Percentiles rank a stretch among this genome's conserved stretches.
These are phyloP conservation scores for Pantelozetes paolii DNA, from an alignment of 2,888 invertebrate genomes.

Conservation along the genomic window DNA sequence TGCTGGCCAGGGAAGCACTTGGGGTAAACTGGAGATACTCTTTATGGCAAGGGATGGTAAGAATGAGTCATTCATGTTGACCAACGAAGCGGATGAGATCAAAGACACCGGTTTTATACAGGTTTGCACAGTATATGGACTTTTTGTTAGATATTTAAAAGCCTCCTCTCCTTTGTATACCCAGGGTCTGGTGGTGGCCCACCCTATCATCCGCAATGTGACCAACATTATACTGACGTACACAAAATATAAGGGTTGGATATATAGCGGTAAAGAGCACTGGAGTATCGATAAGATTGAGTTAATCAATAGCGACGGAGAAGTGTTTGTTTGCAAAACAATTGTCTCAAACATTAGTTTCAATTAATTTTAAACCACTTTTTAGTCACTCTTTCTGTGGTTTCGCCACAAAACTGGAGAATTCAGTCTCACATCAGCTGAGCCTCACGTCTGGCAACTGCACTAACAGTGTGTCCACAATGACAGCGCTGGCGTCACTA, in stretches of 20 bases:
- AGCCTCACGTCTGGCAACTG: slow-evolving; percentile 44
- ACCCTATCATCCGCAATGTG: slow-evolving; percentile 70
- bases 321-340: slow-evolving; percentile 57
- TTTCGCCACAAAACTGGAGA: slow-evolving; percentile 40
- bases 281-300: slow-evolving; percentile 78
- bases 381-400: slow-evolving; percentile 43
- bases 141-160: too few species aligned
- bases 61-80: slow-evolving; percentile 74
- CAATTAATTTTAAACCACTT: background rate
- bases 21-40: slow-evolving; percentile 69
- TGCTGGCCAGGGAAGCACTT: slow-evolving; percentile 67
- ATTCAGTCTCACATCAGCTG: slow-evolving; percentile 40
- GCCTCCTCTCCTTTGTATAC: too few species aligned
- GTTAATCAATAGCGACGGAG: slow-evolving; percentile 77
- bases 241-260: slow-evolving; percentile 84
- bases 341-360: background rate
- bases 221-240: slow-evolving; percentile 71
- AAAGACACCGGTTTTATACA: slow-evolving; percentile 40
- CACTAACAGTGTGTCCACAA: background rate
- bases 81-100: slow-evolving; percentile 39
- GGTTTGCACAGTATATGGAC: background rate
- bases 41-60: slow-evolving; percentile 65
- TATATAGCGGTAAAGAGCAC: slow-evolving; percentile 72
- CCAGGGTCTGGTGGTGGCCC: slow-evolving; percentile 67
- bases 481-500: slow-evolving; percentile 4